phyloP scores from a whole-genome alignment of 2,888 invertebrate species.

The Lagria hirta region DNA sequence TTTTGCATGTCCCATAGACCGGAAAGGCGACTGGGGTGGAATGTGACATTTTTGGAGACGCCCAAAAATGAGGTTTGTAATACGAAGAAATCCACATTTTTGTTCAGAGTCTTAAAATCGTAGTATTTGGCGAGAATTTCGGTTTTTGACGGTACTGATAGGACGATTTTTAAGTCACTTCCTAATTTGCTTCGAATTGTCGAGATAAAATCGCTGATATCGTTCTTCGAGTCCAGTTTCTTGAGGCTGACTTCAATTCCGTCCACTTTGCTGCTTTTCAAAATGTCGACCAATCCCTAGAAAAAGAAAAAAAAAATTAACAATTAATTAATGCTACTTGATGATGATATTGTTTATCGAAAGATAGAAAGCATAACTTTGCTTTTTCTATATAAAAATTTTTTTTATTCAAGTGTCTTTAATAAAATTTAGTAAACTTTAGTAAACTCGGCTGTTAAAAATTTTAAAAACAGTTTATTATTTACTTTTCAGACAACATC shows the following conservation, averaged over 20 bases:
- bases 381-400: too few relatives aligned
- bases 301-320: constrained; percentile 30
- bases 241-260: constrained; percentile 49
- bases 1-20: constrained; percentile 78
- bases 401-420: too few relatives aligned
- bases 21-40: constrained; percentile 73
- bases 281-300: constrained; percentile 54
- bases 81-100: constrained; percentile 67
- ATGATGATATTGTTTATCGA: too few relatives aligned
- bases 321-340: too few relatives aligned
- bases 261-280: constrained; percentile 47
- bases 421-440: too few relatives aligned
- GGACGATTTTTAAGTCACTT: constrained; percentile 59
- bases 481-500: too few relatives aligned
- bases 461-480: too few relatives aligned
- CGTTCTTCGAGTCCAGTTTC: constrained; percentile 47
- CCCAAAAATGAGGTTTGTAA: constrained; percentile 69
- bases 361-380: too few relatives aligned
- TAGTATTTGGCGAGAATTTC: constrained; percentile 71
- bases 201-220: constrained; percentile 58
- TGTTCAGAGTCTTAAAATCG: constrained; percentile 66
- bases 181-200: constrained; percentile 55
- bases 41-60: constrained; percentile 66
- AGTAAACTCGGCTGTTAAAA: too few relatives aligned
- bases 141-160: constrained; percentile 65